phyloP scores from a whole-genome alignment of 1,140 invertebrate genomes.

The Melanaphis sacchari region DNA sequence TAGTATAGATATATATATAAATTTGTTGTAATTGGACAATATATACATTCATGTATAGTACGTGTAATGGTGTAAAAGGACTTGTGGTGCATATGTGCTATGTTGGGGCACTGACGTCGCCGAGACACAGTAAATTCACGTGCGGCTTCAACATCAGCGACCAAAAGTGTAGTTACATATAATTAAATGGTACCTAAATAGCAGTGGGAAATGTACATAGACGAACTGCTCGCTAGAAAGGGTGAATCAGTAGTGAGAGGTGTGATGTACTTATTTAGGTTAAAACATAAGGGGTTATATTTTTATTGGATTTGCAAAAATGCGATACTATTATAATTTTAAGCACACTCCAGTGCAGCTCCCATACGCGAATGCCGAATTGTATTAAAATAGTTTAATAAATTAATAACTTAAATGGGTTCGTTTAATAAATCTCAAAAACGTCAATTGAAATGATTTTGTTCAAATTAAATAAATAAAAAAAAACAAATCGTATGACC shows the following conservation, averaged over 20 bases:
- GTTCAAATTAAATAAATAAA: background rate
- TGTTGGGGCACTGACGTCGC: too few species aligned
- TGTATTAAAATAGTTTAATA: background rate
- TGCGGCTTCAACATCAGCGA: background rate
- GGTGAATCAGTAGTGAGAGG: background rate
- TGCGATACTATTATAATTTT: conserved; percentile 11
- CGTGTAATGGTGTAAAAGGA: background rate
- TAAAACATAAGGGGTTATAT: background rate
- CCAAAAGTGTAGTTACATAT: background rate
- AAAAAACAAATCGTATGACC: background rate
- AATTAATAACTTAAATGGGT: background rate
- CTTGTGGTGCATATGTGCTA: background rate
- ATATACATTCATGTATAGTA: background rate
- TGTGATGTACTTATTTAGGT: background rate
- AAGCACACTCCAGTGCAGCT: too few species aligned
- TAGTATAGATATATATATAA: background rate
- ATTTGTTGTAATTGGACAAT: background rate
- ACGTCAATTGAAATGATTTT: background rate
- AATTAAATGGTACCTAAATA: conserved; percentile 9
- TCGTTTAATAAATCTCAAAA: background rate
- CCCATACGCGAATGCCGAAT: background rate
- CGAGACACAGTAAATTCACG: background rate
- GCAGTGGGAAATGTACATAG: background rate
- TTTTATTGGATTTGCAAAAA: background rate
- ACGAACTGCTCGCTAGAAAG: background rate